A percentile compares a stretch with the other conserved stretches of the same genome.
phyloP scores from a whole-genome alignment of 2,113 vertebrate genomes.

The Bos taurus region DNA sequence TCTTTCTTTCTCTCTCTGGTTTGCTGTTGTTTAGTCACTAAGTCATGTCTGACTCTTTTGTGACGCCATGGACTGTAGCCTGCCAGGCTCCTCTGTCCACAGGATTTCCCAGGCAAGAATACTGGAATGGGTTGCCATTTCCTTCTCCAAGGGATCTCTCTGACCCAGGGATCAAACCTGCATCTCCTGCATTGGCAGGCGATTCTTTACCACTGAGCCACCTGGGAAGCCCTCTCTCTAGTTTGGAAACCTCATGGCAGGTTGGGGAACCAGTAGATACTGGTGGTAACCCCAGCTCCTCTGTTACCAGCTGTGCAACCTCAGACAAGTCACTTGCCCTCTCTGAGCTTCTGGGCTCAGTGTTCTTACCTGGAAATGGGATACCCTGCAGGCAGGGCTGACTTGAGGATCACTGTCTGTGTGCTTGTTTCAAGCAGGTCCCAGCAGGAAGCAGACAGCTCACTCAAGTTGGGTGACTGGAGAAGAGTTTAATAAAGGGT shows the following conservation, averaged over 20 bases:
- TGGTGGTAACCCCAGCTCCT: not conserved
- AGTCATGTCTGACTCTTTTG: not conserved
- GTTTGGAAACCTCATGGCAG: not conserved
- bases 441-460: not conserved
- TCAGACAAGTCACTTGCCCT: not conserved
- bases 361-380: not conserved
- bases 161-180: not conserved
- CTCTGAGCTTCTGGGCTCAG: not conserved
- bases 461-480: not conserved
- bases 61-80: not conserved
- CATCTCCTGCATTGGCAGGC: not conserved
- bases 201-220: not conserved
- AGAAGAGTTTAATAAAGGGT: not conserved
- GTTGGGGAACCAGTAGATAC: not conserved
- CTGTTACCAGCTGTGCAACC: not conserved
- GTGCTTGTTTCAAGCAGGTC: not conserved
- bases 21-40: not conserved
- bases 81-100: not conserved
- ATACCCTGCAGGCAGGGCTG: not conserved
- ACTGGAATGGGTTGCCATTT: not conserved
- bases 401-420: no score
- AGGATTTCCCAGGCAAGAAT: not conserved
- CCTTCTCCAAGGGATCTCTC: not conserved
- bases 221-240: not conserved
- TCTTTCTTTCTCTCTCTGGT: not conserved